Evolutionary conservation across 2,797 vertebrate species (phyloP).

Genomic region (Pangasius djambal): DNA sequence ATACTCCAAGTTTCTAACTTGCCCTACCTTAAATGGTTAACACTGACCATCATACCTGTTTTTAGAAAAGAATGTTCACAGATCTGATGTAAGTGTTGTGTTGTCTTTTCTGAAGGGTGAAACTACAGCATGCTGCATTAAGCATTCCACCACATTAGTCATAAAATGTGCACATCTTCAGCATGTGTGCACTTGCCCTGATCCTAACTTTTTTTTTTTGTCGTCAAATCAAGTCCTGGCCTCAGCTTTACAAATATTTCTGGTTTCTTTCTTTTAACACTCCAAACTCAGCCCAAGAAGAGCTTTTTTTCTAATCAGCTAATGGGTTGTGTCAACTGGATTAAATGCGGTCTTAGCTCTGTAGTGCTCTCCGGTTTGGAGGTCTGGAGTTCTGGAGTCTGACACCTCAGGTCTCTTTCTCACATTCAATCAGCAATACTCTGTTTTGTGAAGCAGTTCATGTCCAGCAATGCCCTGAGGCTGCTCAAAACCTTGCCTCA

Average conservation of each 20-base stretch:
- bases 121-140: no score
- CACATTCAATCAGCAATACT: no score
- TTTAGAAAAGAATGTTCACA: no score
- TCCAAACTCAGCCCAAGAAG: not conserved
- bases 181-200: no score
- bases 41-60: not conserved
- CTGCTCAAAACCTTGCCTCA: not conserved
- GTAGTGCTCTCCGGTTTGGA: not conserved
- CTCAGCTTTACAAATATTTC: not conserved
- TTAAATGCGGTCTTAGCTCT: not conserved
- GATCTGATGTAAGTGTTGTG: no score
- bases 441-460: not conserved
- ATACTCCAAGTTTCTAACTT: not conserved
- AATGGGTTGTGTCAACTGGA: not conserved
- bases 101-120: no score
- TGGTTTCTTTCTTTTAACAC: not conserved
- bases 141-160: no score
- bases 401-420: not conserved
- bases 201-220: not conserved
- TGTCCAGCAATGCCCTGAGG: not conserved
- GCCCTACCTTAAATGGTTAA: not conserved
- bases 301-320: not conserved
- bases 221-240: not conserved
- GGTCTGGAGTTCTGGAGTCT: not conserved
- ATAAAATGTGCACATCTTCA: no score